A percentile compares a stretch with the other conserved stretches of the same genome.
These are phyloP conservation scores for Helostoma temminkii DNA, from an alignment of 2,797 vertebrate species.

Conservation along the genomic window DNA sequence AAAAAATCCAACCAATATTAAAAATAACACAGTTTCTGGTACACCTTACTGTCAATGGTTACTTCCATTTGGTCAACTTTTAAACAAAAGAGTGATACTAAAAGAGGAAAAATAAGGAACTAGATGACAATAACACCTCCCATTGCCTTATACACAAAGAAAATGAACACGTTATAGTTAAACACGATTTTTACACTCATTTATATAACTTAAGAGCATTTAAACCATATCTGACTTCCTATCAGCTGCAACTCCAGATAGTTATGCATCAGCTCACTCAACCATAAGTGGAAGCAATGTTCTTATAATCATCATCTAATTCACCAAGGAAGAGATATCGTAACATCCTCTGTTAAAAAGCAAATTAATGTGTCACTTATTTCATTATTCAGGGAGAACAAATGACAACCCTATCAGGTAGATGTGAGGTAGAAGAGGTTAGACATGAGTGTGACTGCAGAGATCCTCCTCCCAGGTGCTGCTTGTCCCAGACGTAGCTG, in stretches of 20 bases:
- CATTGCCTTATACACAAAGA: constrained; percentile 64
- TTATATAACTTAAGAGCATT: constrained; percentile 64
- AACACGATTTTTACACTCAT: constrained; percentile 70
- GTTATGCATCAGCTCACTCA: constrained; percentile 56
- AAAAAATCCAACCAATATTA: constrained; percentile 48
- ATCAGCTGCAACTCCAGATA: constrained; percentile 71
- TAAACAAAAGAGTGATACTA: constrained; percentile 4
- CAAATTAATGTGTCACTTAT: constrained; percentile 28
- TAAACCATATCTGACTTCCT: constrained; percentile 59
- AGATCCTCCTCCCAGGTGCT: neutral
- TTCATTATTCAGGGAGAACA: constrained; percentile 17
- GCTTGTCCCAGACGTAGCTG: too few relatives aligned
- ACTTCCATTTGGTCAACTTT: constrained; percentile 44
- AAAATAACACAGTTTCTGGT: constrained; percentile 55
- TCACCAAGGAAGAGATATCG: constrained; percentile 35
- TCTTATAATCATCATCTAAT: constrained; percentile 60
- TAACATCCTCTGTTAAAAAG: constrained; percentile 32
- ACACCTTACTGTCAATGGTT: constrained; percentile 45
- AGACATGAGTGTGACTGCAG: neutral
- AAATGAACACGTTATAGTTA: constrained; percentile 65
- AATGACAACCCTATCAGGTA: constrained; percentile 17
- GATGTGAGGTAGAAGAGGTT: neutral
- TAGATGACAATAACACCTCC: constrained; percentile 35
- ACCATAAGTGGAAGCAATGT: constrained; percentile 48
- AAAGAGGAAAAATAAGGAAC: constrained; percentile 12